These are phyloP conservation scores for Thomomys bottae DNA, from an alignment of 2,113 vertebrate genomes.

Conservation along the genomic window DNA sequence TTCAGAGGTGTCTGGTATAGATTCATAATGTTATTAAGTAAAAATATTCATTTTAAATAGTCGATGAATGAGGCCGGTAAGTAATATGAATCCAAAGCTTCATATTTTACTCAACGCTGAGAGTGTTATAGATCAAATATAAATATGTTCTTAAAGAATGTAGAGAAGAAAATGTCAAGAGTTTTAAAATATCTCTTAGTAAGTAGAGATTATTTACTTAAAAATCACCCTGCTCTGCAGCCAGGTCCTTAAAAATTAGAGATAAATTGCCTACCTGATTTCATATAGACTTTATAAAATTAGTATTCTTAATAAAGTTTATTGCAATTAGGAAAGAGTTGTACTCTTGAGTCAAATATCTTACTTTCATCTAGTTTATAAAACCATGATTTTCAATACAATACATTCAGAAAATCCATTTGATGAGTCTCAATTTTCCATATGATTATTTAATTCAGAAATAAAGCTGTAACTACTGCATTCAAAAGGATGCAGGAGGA, in stretches of 20 bases:
- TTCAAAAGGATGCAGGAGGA: neutral
- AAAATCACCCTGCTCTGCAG: too few species aligned
- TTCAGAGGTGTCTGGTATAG: neutral
- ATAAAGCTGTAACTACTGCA: neutral
- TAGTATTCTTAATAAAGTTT: neutral
- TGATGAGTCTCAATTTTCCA: neutral
- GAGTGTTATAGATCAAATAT: constrained; percentile 8
- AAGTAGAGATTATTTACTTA: too few species aligned
- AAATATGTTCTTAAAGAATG: neutral
- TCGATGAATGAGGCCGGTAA: neutral
- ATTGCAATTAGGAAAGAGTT: neutral
- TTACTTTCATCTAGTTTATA: neutral
- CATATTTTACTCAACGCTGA: neutral
- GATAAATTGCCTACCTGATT: neutral
- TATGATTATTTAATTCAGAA: neutral
- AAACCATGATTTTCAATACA: neutral
- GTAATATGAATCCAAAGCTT: constrained; percentile 3
- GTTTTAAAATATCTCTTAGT: too few species aligned
- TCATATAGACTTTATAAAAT: neutral
- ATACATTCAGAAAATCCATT: neutral
- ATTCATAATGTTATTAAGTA: constrained; percentile 1
- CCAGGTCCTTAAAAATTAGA: too few species aligned
- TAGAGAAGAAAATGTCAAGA: too few species aligned
- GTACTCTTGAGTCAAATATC: neutral
- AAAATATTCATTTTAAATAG: constrained; percentile 35